Percentiles rank a stretch among this genome's conserved stretches.
Conservation (phyloP, 2,888 invertebrate genomes). For the Aleiodes testaceus region DNA sequence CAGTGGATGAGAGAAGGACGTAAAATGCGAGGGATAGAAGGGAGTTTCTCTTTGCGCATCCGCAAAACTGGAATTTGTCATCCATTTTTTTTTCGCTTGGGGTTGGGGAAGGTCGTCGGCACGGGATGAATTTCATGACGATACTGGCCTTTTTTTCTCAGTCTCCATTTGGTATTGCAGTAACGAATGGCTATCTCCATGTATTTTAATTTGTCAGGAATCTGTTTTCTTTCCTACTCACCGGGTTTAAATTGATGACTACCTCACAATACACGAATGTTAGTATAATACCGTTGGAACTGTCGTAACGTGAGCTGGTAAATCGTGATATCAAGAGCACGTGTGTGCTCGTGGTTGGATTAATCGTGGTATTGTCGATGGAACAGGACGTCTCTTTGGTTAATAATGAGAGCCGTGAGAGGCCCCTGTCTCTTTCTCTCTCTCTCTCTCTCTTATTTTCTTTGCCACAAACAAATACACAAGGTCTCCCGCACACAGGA, state of each 20-base stretch:
- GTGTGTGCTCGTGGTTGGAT: conserved; percentile 32
- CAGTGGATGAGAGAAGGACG: neutral
- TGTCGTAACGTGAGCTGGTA: conserved; percentile 35
- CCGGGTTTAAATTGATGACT: conserved; percentile 36
- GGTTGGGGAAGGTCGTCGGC: conserved; percentile 29
- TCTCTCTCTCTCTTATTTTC: neutral
- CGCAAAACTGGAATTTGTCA: conserved; percentile 27
- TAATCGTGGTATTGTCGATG: conserved; percentile 40
- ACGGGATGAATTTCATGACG: neutral
- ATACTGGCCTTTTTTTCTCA: neutral
- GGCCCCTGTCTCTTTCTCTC: no score
- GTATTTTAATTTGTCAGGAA: conserved; percentile 32
- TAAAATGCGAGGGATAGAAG: neutral
- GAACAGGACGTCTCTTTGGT: conserved; percentile 22
- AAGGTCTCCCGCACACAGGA: conserved; percentile 6
- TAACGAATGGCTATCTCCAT: neutral
- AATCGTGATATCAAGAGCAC: conserved; percentile 37
- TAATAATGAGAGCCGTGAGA: conserved; percentile 42
- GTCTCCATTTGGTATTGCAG: neutral
- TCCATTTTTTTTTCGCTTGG: conserved; percentile 29
- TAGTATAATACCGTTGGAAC: conserved; percentile 38
- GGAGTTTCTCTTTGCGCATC: conserved; percentile 33
- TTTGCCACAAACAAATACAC: conserved; percentile 20
- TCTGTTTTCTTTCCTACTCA: neutral
- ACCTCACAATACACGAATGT: conserved; percentile 14